These are phyloP conservation scores for Lasioglossum baleicum DNA, from an alignment of 1,140 invertebrate genomes.

Conservation along the genomic window DNA sequence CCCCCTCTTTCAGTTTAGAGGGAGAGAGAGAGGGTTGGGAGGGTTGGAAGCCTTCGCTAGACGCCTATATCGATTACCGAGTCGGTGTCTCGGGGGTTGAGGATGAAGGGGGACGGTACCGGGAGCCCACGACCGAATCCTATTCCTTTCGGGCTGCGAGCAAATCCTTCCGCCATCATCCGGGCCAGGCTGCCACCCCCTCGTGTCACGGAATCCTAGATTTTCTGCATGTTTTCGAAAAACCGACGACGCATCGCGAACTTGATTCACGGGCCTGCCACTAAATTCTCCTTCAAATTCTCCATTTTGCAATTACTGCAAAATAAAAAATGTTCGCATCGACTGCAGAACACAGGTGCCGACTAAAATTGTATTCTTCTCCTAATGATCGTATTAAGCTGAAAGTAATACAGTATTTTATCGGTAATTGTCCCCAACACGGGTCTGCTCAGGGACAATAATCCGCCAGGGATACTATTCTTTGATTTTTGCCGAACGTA, in stretches of 20 bases:
- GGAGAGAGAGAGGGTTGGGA: conserved; percentile 5
- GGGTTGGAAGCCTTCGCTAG: conserved; percentile 45
- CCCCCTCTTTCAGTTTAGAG: no score
- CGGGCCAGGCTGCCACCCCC: conserved; percentile 22
- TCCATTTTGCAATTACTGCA: no score
- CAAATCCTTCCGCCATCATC: conserved; percentile 58
- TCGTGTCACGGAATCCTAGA: conserved; percentile 50
- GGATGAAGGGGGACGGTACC: conserved; percentile 29
- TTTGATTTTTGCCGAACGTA: no score
- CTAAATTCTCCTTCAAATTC: no score
- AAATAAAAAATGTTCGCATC: no score
- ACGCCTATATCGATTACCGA: conserved; percentile 70
- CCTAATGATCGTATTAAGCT: no score
- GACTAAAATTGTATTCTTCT: no score
- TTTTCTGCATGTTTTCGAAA: conserved; percentile 58
- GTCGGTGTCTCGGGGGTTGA: conserved; percentile 52
- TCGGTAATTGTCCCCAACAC: no score
- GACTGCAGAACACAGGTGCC: no score
- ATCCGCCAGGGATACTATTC: no score
- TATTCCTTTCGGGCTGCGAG: conserved; percentile 59
- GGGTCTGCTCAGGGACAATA: no score
- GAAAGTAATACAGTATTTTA: no score
- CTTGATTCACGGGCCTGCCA: conserved; percentile 26
- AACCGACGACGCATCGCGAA: conserved; percentile 28
- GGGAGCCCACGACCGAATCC: conserved; percentile 47